Evolutionary conservation across 92 coral and sea anemone genomes (phyloP), one percentile per base, ranked within the genome.

Genomic region (Blastomussa wellsi): DNA sequence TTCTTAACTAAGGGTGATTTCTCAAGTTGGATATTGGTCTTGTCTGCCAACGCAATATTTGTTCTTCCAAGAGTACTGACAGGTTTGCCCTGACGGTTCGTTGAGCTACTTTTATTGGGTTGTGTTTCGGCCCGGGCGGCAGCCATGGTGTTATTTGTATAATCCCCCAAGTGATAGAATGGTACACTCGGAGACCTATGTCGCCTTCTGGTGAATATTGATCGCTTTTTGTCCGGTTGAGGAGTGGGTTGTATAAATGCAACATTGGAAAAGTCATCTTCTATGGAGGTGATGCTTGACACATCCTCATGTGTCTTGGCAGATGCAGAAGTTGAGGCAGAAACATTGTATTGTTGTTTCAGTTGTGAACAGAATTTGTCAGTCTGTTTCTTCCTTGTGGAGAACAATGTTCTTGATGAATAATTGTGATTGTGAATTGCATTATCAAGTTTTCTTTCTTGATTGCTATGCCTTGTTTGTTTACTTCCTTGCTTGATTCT

Each of bases 181-280:
- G 64, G 31, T 28, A 59, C 12, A 10, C 3, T 28, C 0, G 88
- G 84, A 1, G 91, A 74, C 76, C 81, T 86, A 24, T 89, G 95
- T 76, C 78, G 79, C 26, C 92, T 85, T 67, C 68, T 89, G 64
- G 92, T 89, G 62, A 92, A 86, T 38, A 92, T 41, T 15, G 92
- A 92, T 78, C 93, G 74, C 44, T 88, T 83, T 47, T 44, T 81
- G 52, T 76, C 66, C 8, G 90, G 62, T 41, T 76, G 82, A 68
- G 94, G 92, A 13, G 92, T 91, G 57, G 92, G 93, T 62, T 74
- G 59, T 29, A 91, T 24, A 39, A 88, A 76, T 62, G 41, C 12
- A 47, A 77, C 60, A 36, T 83, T 65, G 33, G 82, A 52, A 17
- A 49, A 49, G 53, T 82, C 84, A 60, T 77, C 82, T 16, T 81